A percentile compares a stretch with the other conserved stretches of the same genome.
phyloP scores from a whole-genome alignment of 2,888 invertebrate genomes.

The Ctenicera cuprea region DNA sequence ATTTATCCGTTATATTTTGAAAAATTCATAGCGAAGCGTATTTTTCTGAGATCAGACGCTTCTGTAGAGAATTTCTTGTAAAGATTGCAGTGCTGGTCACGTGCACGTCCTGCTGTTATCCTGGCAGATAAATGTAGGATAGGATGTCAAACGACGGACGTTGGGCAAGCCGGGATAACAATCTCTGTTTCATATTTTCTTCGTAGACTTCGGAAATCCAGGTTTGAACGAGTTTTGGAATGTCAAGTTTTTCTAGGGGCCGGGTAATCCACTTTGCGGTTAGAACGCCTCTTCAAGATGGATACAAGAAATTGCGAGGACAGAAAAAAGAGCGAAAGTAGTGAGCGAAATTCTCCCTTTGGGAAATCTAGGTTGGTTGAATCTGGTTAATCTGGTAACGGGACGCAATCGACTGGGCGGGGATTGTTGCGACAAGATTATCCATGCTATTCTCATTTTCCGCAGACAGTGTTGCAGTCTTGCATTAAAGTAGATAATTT shows the following conservation, averaged over 20 bases:
- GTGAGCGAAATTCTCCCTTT: constrained; percentile 61
- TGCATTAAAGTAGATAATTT: not conserved
- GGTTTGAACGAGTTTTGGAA: constrained; percentile 56
- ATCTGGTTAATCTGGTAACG: constrained; percentile 57
- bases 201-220: constrained; percentile 57
- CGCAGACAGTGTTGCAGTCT: too few relatives aligned
- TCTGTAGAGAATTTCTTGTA: constrained; percentile 35
- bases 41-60: constrained; percentile 27
- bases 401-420: constrained; percentile 43
- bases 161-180: constrained; percentile 64
- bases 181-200: constrained; percentile 66
- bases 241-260: constrained; percentile 58
- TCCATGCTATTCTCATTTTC: constrained; percentile 27
- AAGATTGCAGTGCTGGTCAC: constrained; percentile 61
- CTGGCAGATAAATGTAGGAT: constrained; percentile 66
- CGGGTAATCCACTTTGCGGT: constrained; percentile 57
- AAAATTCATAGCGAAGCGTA: constrained; percentile 27
- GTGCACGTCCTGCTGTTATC: constrained; percentile 65
- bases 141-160: constrained; percentile 65
- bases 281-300: constrained; percentile 56
- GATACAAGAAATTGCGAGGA: constrained; percentile 60
- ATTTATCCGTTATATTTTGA: constrained; percentile 21
- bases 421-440: constrained; percentile 36
- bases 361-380: constrained; percentile 62
- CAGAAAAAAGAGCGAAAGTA: constrained; percentile 56